Base-by-base conservation (phyloP, 2,888 invertebrate genomes). In the Entomobrya proxima region DNA sequence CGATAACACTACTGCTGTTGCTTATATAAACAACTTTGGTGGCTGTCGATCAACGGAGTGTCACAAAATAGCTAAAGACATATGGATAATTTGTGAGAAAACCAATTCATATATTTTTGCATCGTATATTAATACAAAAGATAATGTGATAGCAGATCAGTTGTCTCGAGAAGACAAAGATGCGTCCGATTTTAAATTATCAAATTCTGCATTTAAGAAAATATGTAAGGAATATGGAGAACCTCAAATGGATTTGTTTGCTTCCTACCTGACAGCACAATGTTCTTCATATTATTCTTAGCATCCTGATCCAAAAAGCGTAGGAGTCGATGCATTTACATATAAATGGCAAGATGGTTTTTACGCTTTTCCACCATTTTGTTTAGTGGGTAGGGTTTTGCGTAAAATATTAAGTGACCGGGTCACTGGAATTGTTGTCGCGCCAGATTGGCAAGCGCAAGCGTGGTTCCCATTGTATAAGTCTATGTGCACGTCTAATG, bases 51-150 rank as follows among this genome's bases (percentile, higher is more conserved):
- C 6, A n/a, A 72, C 55, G n/a, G 1, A 30, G 4, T 24, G 64
- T 3, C 32, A 85, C 37, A 40, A 61, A 72, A 32, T 85, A 1
- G 40, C 85, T 0, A 67, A 47, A 18, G 7, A 37, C 1, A 81
- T 81, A 15, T 87, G 84, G 87, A 24, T 81, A 21, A 77, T 24
- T 5, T 87, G 87, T 67, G 87, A 87, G 69, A 5, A n/a, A 13
- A 61, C 72, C 18, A 13, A 18, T 27, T 52, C 83, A 13, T 30
- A 13, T 1, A 13, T 87, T 18, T 47, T 58, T 9, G 87, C 79
- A 13, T 35, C 67, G 15, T 77, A 69, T 40, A 83, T 84, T 1
- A 13, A 44, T 47, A 24, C 77, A 6, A n/a, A 21, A 44, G 11
- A 30, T 4, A 82, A 82, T 61, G n/a, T 40, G 40, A 52, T 30